Evolutionary conservation across 2,113 vertebrate species (phyloP).

Genomic region (Peromyscus polionotus): DNA sequence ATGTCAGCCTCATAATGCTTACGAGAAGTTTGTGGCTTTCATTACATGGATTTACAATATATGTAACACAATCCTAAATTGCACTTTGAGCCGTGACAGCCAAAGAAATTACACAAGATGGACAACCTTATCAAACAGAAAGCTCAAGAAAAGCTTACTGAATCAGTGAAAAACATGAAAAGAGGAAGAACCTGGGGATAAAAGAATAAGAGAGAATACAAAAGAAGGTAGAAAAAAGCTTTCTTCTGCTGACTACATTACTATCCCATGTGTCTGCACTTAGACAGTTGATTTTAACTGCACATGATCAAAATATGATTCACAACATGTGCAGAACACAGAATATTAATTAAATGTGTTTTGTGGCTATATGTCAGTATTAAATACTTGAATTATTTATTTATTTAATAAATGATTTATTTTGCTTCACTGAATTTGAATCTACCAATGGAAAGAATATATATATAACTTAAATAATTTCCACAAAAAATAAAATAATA

Average conservation of each 20-base stretch:
- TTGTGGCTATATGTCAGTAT: neutral
- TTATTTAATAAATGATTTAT: neutral
- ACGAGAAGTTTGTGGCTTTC: conserved; percentile 68
- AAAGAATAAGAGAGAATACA: neutral
- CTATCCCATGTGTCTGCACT: rapidly evolving
- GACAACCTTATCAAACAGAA: conserved; percentile 55
- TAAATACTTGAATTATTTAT: neutral
- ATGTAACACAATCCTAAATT: conserved; percentile 70
- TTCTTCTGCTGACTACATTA: rapidly evolving
- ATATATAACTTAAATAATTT: neutral
- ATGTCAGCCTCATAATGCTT: conserved; percentile 65
- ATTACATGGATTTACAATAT: conserved; percentile 72
- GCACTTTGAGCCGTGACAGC: conserved; percentile 49
- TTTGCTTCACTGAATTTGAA: neutral
- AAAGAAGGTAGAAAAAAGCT: rapidly evolving
- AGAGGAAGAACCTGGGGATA: neutral
- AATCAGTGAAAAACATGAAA: conserved; percentile 10
- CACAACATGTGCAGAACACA: neutral
- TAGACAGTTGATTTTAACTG: neutral
- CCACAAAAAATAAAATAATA: neutral
- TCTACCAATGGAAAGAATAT: neutral
- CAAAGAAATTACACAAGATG: conserved; percentile 26
- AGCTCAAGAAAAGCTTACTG: neutral
- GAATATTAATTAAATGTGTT: neutral
- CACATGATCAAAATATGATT: neutral